Conservation (phyloP, 2,888 invertebrate species). For the Cataglyphis cursor region DNA sequence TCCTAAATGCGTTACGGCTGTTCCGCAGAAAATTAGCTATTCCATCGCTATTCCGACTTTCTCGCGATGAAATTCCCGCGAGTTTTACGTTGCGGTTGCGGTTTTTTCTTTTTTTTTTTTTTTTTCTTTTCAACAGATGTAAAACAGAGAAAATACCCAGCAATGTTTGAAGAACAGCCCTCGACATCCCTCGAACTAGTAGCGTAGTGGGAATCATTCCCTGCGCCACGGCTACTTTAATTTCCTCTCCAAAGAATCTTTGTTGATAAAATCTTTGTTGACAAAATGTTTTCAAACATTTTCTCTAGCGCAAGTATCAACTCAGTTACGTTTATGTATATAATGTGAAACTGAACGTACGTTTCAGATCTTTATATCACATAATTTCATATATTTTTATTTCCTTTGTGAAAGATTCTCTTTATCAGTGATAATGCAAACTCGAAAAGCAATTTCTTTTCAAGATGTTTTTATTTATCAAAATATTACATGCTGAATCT, state of each 20-base stretch:
- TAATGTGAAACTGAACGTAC: neutral
- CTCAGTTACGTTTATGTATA: neutral
- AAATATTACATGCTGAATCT: neutral
- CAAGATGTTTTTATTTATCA: neutral
- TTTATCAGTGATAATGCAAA: neutral
- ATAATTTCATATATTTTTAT: neutral
- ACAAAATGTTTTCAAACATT: neutral
- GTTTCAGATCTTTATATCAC: neutral
- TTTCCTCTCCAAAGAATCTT: slow-evolving; percentile 6
- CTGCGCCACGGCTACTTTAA: neutral
- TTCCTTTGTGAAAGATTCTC: neutral
- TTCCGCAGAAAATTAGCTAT: slow-evolving; percentile 58
- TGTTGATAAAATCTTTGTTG: neutral
- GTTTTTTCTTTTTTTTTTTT: neutral
- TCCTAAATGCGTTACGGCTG: slow-evolving; percentile 35
- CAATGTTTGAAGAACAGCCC: neutral
- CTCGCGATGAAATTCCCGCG: slow-evolving; percentile 26
- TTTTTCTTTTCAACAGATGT: neutral
- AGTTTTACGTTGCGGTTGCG: slow-evolving; percentile 7
- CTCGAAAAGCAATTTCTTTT: neutral
- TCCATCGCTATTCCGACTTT: slow-evolving; percentile 13
- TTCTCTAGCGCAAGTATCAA: neutral
- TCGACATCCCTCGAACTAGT: neutral
- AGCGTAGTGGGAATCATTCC: neutral
- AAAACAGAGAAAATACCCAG: neutral